Evolutionary conservation across 2,888 invertebrate genomes (phyloP).

Genomic region (Phengaris arion): DNA sequence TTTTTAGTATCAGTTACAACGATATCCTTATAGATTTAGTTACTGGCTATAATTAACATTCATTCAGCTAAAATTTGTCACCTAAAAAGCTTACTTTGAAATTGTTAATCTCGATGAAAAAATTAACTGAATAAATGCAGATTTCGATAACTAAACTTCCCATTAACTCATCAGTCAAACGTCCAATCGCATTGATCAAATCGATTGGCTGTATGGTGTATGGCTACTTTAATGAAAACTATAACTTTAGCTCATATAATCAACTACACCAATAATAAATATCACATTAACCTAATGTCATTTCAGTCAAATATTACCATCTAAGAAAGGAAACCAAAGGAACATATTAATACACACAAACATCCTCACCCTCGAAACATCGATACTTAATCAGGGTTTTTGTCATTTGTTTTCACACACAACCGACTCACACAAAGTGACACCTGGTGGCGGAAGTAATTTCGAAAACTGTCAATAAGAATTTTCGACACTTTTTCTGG

Average conservation of each 20-base stretch:
- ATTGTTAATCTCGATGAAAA: not conserved
- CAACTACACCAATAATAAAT: slow-evolving; percentile 74
- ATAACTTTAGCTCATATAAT: not conserved
- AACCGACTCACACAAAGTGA: too few relatives aligned
- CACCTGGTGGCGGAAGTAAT: too few relatives aligned
- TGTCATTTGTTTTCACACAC: too few relatives aligned
- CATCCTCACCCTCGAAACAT: not conserved
- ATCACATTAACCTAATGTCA: slow-evolving; percentile 78
- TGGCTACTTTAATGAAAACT: not conserved
- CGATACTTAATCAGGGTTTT: not conserved
- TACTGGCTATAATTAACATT: too few relatives aligned
- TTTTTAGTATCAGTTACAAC: too few relatives aligned
- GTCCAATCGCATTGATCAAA: too few relatives aligned
- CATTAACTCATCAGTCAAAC: not conserved
- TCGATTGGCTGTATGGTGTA: too few relatives aligned
- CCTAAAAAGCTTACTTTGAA: slow-evolving; percentile 18
- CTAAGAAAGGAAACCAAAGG: slow-evolving; percentile 50
- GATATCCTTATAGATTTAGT: too few relatives aligned
- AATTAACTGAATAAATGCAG: not conserved
- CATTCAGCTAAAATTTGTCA: too few relatives aligned
- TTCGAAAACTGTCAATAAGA: too few relatives aligned
- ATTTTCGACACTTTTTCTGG: too few relatives aligned
- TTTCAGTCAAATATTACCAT: slow-evolving; percentile 68
- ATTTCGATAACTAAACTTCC: not conserved
- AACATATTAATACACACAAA: slow-evolving; percentile 25